These are phyloP conservation scores for Habropoda laboriosa DNA, from an alignment of 1,140 invertebrate species.

Conservation along the genomic window DNA sequence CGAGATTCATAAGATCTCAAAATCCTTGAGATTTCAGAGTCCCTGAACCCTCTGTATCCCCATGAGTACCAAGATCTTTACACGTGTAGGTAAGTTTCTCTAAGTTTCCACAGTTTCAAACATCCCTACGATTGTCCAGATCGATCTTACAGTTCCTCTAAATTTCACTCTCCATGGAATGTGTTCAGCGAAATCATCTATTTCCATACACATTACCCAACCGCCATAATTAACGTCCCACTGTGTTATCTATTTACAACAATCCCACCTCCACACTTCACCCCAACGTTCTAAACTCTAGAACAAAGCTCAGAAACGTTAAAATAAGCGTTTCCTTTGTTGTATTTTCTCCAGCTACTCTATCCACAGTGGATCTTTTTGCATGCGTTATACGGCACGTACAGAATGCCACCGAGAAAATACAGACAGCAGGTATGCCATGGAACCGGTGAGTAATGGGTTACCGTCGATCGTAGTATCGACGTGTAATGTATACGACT, in stretches of 20 bases:
- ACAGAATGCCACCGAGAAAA: constrained; percentile 9
- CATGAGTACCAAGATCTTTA: no score
- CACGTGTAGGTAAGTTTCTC: no score
- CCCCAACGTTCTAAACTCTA: neutral
- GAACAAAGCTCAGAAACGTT: neutral
- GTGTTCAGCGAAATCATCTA: no score
- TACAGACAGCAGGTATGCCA: constrained; percentile 29
- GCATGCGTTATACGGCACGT: neutral
- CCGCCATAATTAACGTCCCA: neutral
- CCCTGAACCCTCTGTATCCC: no score
- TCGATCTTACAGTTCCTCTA: no score
- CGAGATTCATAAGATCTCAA: no score
- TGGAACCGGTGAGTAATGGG: constrained; percentile 51
- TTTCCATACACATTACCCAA: neutral
- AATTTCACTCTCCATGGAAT: no score
- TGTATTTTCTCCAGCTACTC: neutral
- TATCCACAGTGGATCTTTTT: neutral
- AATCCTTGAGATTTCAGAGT: no score
- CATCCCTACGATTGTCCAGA: no score
- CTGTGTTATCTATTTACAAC: neutral
- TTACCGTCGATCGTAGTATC: constrained; percentile 51
- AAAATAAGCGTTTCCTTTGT: neutral
- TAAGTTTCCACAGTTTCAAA: no score
- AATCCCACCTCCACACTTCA: neutral
- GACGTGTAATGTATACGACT: constrained; percentile 58